Evolutionary conservation across 2,888 invertebrate species (phyloP), one percentile per base, ranked within the genome.

Genomic region (Drosophila rubida): DNA sequence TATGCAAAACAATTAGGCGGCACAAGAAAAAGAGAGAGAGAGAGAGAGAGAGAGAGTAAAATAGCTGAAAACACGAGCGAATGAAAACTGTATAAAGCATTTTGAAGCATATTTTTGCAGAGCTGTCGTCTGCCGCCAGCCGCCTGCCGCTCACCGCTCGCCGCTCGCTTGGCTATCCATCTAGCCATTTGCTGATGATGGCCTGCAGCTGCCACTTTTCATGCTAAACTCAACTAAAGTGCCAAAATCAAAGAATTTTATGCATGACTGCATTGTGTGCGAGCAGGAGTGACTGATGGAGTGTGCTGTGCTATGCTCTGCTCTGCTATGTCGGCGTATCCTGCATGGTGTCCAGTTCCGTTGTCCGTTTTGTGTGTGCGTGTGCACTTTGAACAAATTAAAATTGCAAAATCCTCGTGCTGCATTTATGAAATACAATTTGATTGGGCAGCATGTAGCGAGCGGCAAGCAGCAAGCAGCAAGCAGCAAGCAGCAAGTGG

Each of bases 311-410:
- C 27, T 65, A 1, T 19, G 19, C 19, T 19, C 2, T 19, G 19
- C 48, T 61, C 25, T 46, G 35, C 55, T 46, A 60, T 70, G 27
- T 61, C 44, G 44, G 69, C 41, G 69, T 75, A 49, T 72, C 58
- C 61, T 55, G 60, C 27, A 19, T 30, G 16, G 41, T 37, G 41
- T 48, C 44, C 58, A 11, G 19, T 37, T 25, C 9, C 25, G 32
- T 51, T 49, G 49, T 65, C 39, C 45, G 22, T 51, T 72, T 62
- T 49, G 39, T 60, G 61, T 64, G 59, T 73, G 68, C 65, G 64
- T 69, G 61, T 69, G 84, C 81, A 82, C 73, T 87, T 87, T 80
- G 75, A 67, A 65, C 72, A 80, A 87, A 82, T 82, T 87, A 80
- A 84, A 87, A 82, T 81, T 84, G 78, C 78, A 84, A 84, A 87